Evolutionary conservation across 2,797 vertebrate species (phyloP).

Genomic region (Pseudochromis fuscus): DNA sequence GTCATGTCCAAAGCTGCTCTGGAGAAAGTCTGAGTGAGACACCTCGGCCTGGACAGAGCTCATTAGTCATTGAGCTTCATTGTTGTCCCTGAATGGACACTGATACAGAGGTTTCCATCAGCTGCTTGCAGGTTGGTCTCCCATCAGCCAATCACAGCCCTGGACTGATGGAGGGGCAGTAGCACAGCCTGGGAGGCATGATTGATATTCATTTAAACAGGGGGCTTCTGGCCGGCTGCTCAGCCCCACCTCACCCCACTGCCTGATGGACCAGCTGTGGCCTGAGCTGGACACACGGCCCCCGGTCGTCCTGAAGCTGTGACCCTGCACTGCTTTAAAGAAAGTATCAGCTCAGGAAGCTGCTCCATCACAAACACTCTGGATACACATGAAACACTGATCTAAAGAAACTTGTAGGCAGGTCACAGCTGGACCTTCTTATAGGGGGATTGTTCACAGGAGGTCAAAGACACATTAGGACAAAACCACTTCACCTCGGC

Average conservation of each 20-base stretch:
- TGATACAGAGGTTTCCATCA: slow-evolving; percentile 62
- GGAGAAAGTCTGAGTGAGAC: slow-evolving; percentile 52
- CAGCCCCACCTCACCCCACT: slow-evolving; percentile 9
- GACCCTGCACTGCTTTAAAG: not conserved
- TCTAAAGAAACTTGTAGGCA: no score
- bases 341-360: not conserved
- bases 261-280: slow-evolving; percentile 61
- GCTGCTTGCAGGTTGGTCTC: slow-evolving; percentile 69
- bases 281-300: slow-evolving; percentile 49
- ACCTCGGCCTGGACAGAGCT: slow-evolving; percentile 47
- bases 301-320: not conserved
- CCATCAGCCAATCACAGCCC: slow-evolving; percentile 71
- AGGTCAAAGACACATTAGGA: no score
- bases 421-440: no score
- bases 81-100: slow-evolving; percentile 75
- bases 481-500: no score
- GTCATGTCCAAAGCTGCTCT: slow-evolving; percentile 72
- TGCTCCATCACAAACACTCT: no score
- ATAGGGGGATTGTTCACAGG: no score
- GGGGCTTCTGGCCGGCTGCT: slow-evolving; percentile 32
- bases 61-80: slow-evolving; percentile 80
- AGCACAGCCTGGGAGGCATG: slow-evolving; percentile 36
- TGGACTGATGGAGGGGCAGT: slow-evolving; percentile 21
- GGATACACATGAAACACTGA: not conserved
- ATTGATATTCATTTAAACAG: slow-evolving; percentile 70